Percentiles rank a stretch among this genome's conserved stretches.
Conservation (phyloP, 2,797 vertebrate species). For the Gallinago stenura region DNA sequence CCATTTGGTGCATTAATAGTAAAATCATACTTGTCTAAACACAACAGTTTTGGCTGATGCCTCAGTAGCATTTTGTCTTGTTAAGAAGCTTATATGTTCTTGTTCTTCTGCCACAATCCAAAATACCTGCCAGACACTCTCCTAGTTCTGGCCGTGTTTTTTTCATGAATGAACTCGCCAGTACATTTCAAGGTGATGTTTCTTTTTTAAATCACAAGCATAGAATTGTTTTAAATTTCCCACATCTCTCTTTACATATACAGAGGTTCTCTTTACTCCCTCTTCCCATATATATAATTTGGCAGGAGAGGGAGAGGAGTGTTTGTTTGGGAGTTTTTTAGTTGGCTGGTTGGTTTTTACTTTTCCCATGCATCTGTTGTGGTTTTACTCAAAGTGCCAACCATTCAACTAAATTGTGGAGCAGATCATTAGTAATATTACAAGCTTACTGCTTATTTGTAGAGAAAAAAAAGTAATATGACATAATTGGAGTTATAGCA, state of each 20-base stretch:
- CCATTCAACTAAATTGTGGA: not conserved
- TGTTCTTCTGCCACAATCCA: not conserved
- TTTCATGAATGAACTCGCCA: not conserved
- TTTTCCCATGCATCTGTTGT: conserved; percentile 37
- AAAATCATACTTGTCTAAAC: conserved; percentile 23
- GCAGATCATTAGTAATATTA: not conserved
- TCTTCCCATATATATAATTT: conserved; percentile 6
- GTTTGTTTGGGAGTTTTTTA: not conserved
- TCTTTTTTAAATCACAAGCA: conserved; percentile 58
- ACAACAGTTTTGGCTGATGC: conserved; percentile 4
- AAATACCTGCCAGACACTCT: conserved; percentile 8
- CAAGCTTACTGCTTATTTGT: not conserved
- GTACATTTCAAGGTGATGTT: conserved; percentile 4
- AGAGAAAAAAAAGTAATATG: not conserved
- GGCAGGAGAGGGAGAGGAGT: not conserved
- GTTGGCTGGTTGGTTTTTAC: conserved; percentile 15
- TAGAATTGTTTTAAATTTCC: conserved; percentile 53
- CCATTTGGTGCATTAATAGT: not conserved
- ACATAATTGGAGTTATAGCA: not conserved
- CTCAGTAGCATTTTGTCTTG: not conserved
- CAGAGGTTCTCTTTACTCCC: conserved; percentile 1
- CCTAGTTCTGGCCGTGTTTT: not conserved
- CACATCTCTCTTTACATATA: conserved; percentile 27
- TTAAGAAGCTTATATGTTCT: not conserved
- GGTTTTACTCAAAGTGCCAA: conserved; percentile 23